Evolutionary conservation across 2,113 vertebrate species (phyloP).

Genomic region (Uria aalge): DNA sequence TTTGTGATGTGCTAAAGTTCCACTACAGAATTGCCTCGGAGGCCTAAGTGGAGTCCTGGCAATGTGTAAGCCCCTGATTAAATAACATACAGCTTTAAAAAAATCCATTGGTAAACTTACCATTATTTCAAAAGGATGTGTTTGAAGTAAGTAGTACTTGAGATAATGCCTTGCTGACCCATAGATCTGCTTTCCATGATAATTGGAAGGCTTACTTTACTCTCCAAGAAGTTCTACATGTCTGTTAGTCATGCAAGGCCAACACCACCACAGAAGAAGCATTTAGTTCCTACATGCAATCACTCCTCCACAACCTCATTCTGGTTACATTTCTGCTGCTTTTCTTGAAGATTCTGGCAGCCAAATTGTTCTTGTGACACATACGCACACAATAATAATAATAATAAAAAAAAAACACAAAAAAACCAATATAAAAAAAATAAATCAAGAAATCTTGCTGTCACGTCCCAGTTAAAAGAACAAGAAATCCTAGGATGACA

Average conservation of each 20-base stretch:
- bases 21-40: background rate
- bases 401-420: background rate
- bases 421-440: background rate
- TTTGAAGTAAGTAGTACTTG: background rate
- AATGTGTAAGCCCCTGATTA: background rate
- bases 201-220: background rate
- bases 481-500: background rate
- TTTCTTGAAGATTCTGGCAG: background rate
- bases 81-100: background rate
- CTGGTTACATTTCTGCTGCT: background rate
- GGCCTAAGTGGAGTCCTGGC: background rate
- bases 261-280: background rate
- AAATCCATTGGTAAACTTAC: background rate
- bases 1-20: background rate
- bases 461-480: background rate
- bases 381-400: background rate
- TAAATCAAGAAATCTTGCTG: background rate
- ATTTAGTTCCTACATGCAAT: background rate
- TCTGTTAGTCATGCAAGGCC: background rate
- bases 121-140: background rate
- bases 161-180: background rate
- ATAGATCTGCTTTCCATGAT: background rate
- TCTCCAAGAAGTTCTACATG: background rate
- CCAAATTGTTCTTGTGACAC: background rate
- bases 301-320: background rate